These are phyloP conservation scores for Dendroctonus ponderosae DNA, from an alignment of 1,140 invertebrate species.

Conservation along the genomic window DNA sequence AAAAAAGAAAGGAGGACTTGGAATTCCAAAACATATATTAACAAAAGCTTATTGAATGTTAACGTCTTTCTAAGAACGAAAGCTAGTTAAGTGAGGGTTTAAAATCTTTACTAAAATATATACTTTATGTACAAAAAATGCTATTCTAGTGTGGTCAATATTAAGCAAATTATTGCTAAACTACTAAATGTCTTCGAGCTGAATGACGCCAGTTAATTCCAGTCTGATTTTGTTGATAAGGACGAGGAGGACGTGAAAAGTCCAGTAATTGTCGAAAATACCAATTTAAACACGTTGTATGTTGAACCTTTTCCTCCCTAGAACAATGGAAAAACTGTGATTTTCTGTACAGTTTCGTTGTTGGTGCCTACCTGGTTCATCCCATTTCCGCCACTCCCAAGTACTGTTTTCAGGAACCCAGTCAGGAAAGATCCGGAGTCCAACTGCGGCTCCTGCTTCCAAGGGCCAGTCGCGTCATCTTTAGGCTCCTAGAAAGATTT, in stretches of 20 bases:
- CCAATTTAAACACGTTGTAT: slow-evolving; percentile 20
- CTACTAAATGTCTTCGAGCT: too few species aligned
- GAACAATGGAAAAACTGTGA: background rate
- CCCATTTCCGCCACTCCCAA: slow-evolving; percentile 21
- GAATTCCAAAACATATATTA: too few species aligned
- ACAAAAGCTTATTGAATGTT: too few species aligned
- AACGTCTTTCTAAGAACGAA: too few species aligned
- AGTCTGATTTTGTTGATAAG: slow-evolving; percentile 16
- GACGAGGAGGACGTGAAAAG: slow-evolving; percentile 15
- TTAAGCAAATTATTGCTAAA: too few species aligned
- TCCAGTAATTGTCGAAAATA: slow-evolving; percentile 25
- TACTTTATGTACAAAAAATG: too few species aligned
- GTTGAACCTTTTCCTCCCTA: slow-evolving; percentile 18
- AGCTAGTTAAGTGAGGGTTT: too few species aligned
- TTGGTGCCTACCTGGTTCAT: slow-evolving; percentile 1
- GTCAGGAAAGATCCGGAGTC: slow-evolving; percentile 31
- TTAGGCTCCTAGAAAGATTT: too few species aligned
- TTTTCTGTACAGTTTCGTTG: background rate
- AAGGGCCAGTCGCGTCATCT: background rate
- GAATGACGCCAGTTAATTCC: background rate
- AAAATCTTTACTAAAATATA: too few species aligned
- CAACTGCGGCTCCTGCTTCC: slow-evolving; percentile 8
- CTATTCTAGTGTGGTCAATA: too few species aligned
- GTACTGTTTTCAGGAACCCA: slow-evolving; percentile 30
- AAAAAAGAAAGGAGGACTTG: too few species aligned